Evolutionary conservation across 2,888 invertebrate genomes (phyloP).

Genomic region (Orthosia cruda): DNA sequence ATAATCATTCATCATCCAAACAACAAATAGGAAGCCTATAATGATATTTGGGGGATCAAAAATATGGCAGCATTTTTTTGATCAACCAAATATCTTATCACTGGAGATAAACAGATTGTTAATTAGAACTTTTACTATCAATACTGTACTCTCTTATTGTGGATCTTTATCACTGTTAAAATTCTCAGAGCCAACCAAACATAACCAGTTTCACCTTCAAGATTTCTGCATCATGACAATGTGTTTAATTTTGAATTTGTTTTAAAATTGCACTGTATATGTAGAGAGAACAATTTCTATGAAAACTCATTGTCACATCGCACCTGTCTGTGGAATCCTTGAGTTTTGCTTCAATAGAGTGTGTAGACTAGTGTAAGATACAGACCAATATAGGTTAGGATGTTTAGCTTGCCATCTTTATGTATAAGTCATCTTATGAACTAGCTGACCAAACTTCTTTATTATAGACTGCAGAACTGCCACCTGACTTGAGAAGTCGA

Average conservation of each 20-base stretch:
- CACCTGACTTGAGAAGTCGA: slow-evolving; percentile 83
- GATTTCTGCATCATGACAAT: too few species aligned
- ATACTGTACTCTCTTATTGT: neutral
- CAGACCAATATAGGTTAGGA: neutral
- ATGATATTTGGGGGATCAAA: neutral
- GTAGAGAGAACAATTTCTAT: too few species aligned
- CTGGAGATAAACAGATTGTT: neutral
- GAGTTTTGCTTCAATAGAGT: too few species aligned
- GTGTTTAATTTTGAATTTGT: neutral
- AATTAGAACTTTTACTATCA: neutral
- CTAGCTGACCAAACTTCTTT: slow-evolving; percentile 36
- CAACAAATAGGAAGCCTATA: neutral
- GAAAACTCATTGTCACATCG: too few species aligned
- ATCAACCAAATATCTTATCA: too few species aligned
- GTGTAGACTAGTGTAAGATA: too few species aligned
- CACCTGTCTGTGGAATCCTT: too few species aligned
- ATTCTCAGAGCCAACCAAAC: neutral
- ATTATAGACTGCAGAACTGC: slow-evolving; percentile 85
- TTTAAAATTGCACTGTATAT: too few species aligned
- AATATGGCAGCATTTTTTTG: neutral
- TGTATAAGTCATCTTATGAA: neutral
- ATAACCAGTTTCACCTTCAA: neutral
- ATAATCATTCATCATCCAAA: neutral
- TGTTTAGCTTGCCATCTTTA: neutral
- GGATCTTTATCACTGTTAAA: neutral